Evolutionary conservation across 2,888 invertebrate species (phyloP).

Genomic region (Scrobipalpa costella): DNA sequence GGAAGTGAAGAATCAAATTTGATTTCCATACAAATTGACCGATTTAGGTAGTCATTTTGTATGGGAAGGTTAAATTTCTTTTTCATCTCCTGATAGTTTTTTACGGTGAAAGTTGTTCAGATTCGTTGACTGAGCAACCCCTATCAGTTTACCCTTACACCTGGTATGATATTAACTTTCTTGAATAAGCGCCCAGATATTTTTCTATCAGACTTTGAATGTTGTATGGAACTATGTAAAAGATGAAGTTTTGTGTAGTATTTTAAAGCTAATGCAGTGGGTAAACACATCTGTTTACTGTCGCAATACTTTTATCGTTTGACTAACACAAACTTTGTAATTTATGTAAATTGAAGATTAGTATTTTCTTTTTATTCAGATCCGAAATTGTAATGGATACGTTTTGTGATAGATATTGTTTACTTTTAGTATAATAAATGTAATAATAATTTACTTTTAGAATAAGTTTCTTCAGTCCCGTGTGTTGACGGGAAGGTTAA

Average conservation of each 20-base stretch:
- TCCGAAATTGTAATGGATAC: constrained; percentile 46
- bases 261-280: not conserved
- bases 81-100: too few species aligned
- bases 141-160: too few species aligned
- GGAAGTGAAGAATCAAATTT: too few species aligned
- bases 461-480: constrained; percentile 40
- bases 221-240: not conserved
- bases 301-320: constrained; percentile 5
- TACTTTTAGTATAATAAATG: constrained; percentile 60
- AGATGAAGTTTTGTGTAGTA: too few species aligned
- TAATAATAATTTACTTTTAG: constrained; percentile 42
- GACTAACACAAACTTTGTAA: constrained; percentile 23
- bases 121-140: too few species aligned
- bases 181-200: not conserved
- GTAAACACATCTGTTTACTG: not conserved
- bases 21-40: too few species aligned
- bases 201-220: not conserved
- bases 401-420: constrained; percentile 73
- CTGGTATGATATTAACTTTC: too few species aligned
- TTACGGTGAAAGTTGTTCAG: too few species aligned
- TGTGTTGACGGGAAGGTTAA: constrained; percentile 17
- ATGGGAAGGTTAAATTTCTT: too few species aligned
- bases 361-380: constrained; percentile 45
- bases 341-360: constrained; percentile 40
- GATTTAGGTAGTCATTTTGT: too few species aligned